Evolutionary conservation across 2,888 invertebrate species (phyloP).

Genomic region (Xestia sexstrigata): DNA sequence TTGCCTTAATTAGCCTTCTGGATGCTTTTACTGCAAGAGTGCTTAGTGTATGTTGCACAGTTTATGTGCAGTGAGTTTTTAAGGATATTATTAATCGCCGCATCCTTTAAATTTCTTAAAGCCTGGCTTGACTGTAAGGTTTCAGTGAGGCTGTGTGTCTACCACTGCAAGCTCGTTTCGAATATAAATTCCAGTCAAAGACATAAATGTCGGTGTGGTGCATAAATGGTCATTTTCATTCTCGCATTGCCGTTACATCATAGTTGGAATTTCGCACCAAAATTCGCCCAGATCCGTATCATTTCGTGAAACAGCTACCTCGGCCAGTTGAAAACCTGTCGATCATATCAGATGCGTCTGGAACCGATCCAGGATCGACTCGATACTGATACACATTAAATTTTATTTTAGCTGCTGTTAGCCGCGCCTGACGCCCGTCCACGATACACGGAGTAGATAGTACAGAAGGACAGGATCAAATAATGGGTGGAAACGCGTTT

Average conservation of each 20-base stretch:
- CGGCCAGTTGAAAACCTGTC: constrained; percentile 32
- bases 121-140: not conserved
- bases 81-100: not conserved
- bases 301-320: constrained; percentile 20
- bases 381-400: constrained; percentile 49
- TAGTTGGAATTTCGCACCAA: not conserved
- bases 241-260: not conserved
- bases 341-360: constrained; percentile 56
- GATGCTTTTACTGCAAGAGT: constrained; percentile 7
- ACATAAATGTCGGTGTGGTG: not conserved
- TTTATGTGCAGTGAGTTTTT: not conserved
- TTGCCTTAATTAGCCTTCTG: constrained; percentile 30
- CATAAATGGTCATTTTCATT: not conserved
- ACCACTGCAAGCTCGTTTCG: not conserved
- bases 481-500: no score
- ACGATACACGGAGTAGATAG: not conserved
- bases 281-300: constrained; percentile 3
- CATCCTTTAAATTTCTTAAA: not conserved
- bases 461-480: constrained; percentile 6
- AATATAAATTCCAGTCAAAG: not conserved
- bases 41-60: not conserved
- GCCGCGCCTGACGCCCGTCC: constrained; percentile 39
- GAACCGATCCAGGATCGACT: constrained; percentile 53
- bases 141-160: not conserved
- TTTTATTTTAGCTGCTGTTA: constrained; percentile 58